phyloP scores from a whole-genome alignment of 2,797 vertebrate genomes.

The Neomorphus geoffroyi region DNA sequence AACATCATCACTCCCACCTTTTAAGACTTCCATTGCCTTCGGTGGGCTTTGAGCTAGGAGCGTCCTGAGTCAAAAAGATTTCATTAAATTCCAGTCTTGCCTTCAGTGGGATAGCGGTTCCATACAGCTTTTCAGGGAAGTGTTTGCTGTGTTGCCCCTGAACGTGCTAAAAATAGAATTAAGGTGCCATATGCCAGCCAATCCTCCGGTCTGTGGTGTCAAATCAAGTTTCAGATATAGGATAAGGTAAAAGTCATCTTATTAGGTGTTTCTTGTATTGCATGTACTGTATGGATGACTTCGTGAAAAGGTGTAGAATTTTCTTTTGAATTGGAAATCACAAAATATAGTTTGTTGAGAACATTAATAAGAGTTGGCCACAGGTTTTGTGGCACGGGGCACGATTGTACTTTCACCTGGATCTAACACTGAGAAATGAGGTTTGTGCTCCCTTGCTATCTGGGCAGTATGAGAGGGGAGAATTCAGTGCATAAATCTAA shows the following conservation, averaged over 20 bases:
- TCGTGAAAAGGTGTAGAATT: not conserved
- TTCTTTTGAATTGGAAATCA: not conserved
- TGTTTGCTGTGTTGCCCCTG: not conserved
- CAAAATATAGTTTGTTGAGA: not conserved
- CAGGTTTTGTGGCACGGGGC: not conserved
- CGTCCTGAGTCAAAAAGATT: not conserved
- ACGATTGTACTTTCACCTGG: not conserved
- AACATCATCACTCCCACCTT: not conserved
- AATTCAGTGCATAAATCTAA: constrained; percentile 13
- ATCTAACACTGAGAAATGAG: not conserved
- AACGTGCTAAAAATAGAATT: not conserved
- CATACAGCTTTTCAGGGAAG: not conserved
- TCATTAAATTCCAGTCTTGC: not conserved
- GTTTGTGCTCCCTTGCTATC: not conserved
- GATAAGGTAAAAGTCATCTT: not conserved
- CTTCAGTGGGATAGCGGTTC: not conserved
- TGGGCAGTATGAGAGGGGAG: not conserved
- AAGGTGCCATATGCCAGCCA: not conserved
- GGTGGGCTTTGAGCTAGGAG: not conserved
- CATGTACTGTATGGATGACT: not conserved
- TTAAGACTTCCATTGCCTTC: not conserved
- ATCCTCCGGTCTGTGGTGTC: not conserved
- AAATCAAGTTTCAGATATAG: not conserved
- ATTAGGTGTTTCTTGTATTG: not conserved
- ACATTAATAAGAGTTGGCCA: not conserved